Evolutionary conservation across 2,113 vertebrate species (phyloP).

Genomic region (Corvus moneduloides): DNA sequence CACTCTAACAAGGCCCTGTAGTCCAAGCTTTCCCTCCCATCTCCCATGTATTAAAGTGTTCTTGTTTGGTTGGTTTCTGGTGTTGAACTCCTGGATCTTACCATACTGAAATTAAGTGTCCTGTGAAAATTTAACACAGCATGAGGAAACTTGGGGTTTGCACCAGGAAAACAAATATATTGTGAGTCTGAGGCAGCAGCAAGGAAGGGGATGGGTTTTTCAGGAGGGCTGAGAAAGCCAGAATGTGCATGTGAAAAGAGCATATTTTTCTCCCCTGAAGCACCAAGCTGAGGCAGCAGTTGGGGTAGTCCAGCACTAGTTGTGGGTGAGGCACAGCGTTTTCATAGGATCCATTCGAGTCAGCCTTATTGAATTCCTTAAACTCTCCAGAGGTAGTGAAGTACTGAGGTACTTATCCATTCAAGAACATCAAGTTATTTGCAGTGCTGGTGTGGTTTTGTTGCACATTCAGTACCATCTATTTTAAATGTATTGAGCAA

Average conservation of each 20-base stretch:
- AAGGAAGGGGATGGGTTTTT: neutral
- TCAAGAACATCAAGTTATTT: slow-evolving; percentile 46
- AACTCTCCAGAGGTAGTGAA: slow-evolving; percentile 27
- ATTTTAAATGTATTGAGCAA: slow-evolving; percentile 69
- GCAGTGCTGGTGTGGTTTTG: neutral
- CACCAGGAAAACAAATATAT: rapidly evolving
- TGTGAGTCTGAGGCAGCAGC: neutral
- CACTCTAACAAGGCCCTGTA: neutral
- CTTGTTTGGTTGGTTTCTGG: neutral
- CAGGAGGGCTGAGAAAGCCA: neutral
- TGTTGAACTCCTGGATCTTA: neutral
- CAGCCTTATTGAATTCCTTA: slow-evolving; percentile 36
- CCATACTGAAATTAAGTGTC: neutral
- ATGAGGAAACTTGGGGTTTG: neutral
- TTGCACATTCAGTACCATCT: slow-evolving; percentile 18
- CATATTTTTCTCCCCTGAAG: neutral
- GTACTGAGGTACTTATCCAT: slow-evolving; percentile 24
- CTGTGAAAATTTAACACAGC: neutral
- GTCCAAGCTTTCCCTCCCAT: neutral
- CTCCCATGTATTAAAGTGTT: neutral
- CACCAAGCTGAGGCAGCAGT: neutral
- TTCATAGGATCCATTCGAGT: neutral
- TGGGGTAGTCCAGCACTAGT: neutral
- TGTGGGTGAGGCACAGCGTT: neutral
- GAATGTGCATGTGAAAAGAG: neutral